Conservation (phyloP, 2,888 invertebrate species). For the Lacanobia oleracea region DNA sequence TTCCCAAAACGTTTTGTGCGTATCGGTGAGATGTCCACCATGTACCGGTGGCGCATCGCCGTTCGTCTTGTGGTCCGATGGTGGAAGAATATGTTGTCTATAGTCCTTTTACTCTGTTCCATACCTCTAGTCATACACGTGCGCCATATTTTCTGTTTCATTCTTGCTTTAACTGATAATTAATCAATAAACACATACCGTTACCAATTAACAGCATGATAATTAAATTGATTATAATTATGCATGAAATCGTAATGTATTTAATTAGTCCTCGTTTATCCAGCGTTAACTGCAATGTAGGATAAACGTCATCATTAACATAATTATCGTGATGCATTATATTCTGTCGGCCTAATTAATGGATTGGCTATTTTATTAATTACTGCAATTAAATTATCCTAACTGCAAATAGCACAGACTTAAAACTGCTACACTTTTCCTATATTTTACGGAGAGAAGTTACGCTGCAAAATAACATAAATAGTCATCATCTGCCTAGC, state of each 20-base stretch:
- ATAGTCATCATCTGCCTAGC: too few species aligned
- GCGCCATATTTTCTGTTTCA: not conserved
- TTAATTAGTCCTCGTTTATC: constrained; percentile 27
- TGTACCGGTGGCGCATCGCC: too few species aligned
- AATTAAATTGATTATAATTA: constrained; percentile 22
- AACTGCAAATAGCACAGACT: not conserved
- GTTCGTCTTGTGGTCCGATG: too few species aligned
- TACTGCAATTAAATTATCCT: not conserved
- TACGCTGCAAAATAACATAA: too few species aligned
- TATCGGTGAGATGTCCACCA: too few species aligned
- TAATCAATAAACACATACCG: constrained; percentile 9
- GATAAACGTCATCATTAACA: constrained; percentile 14
- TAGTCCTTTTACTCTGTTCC: not conserved
- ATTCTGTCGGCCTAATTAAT: constrained; percentile 1
- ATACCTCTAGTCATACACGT: not conserved
- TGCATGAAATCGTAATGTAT: constrained; percentile 18
- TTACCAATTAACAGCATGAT: constrained; percentile 21
- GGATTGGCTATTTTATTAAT: not conserved
- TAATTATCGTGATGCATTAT: constrained; percentile 23
- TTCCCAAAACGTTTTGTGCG: too few species aligned
- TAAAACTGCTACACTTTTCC: too few species aligned
- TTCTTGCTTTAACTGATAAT: not conserved
- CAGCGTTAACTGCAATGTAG: constrained; percentile 14
- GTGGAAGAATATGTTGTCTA: too few species aligned
- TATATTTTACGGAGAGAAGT: too few species aligned